A percentile compares a stretch with the other conserved stretches of the same genome.
phyloP scores from a whole-genome alignment of 2,113 vertebrate species.

The Serilophus lunatus region DNA sequence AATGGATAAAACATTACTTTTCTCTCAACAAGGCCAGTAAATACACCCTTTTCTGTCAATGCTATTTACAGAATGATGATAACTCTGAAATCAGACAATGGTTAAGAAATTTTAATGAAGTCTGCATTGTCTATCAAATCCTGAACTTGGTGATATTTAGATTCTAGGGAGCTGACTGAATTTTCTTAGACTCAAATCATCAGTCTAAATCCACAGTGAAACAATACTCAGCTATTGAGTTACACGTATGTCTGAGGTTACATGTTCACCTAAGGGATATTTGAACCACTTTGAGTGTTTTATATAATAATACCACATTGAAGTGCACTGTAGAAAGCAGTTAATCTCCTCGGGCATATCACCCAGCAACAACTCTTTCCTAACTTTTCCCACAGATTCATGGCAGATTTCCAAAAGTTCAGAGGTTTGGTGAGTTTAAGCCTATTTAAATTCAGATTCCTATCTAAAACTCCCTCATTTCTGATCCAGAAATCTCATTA shows the following conservation, averaged over 20 bases:
- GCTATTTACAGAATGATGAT: not conserved
- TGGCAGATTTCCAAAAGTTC: constrained; percentile 14
- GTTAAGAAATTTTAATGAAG: not conserved
- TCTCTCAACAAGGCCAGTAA: not conserved
- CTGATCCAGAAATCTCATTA: constrained; percentile 35
- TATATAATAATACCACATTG: constrained; percentile 61
- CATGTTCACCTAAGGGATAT: constrained; percentile 41
- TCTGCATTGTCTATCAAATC: not conserved
- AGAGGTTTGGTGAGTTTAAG: constrained; percentile 23
- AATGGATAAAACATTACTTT: constrained; percentile 59
- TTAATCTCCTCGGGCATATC: constrained; percentile 62
- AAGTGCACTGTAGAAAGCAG: constrained; percentile 30
- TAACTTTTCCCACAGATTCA: constrained; percentile 64
- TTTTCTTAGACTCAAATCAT: constrained; percentile 42
- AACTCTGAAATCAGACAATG: not conserved
- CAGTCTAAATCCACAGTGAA: constrained; percentile 46
- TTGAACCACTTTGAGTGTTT: constrained; percentile 41
- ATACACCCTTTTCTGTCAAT: not conserved
- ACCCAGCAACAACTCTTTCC: constrained; percentile 38
- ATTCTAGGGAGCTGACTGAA: not conserved
- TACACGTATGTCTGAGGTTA: constrained; percentile 53
- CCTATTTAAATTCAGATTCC: constrained; percentile 30
- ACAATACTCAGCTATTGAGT: constrained; percentile 63
- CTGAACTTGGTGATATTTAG: not conserved
- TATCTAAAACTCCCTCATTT: constrained; percentile 30